A percentile compares a stretch with the other conserved stretches of the same genome.
phyloP scores from a whole-genome alignment of 2,888 invertebrate species.

The Pollenia angustigena region DNA sequence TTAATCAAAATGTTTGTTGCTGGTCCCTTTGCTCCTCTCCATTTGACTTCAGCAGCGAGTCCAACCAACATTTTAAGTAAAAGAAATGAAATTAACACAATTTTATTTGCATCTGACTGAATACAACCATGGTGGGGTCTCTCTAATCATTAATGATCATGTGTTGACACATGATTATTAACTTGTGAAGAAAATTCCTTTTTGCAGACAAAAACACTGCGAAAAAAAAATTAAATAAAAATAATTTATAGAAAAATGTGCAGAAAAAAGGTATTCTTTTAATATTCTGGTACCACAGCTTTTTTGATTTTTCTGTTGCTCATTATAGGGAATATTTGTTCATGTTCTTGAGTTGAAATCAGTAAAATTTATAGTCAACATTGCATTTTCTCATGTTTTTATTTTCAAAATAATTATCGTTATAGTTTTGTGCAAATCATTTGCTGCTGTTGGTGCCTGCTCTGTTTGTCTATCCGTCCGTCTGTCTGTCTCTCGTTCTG shows the following conservation, averaged over 20 bases:
- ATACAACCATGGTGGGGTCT: constrained; percentile 61
- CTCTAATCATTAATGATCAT: constrained; percentile 72
- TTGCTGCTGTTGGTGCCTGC: constrained; percentile 13
- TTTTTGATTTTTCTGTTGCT: constrained; percentile 24
- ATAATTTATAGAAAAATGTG: neutral
- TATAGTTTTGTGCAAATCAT: neutral
- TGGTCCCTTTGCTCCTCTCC: neutral
- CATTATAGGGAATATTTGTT: constrained; percentile 37
- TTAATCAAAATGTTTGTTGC: constrained; percentile 78
- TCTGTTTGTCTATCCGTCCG: neutral
- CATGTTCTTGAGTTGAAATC: constrained; percentile 43
- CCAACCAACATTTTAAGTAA: constrained; percentile 8
- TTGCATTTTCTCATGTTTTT: constrained; percentile 11
- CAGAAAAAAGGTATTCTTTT: constrained; percentile 56
- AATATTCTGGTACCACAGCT: constrained; percentile 23
- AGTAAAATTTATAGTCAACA: constrained; percentile 61
- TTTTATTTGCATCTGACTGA: constrained; percentile 52
- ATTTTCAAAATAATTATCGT: constrained; percentile 17
- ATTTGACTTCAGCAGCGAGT: constrained; percentile 43
- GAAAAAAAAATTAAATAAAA: constrained; percentile 3
- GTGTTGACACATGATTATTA: constrained; percentile 70
- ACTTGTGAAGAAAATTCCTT: neutral
- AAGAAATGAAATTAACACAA: constrained; percentile 41
- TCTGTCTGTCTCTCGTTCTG: neutral
- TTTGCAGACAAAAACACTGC: neutral